Evolutionary conservation across 2,888 invertebrate species (phyloP), one percentile per base, ranked within the genome.

Genomic region (Cremastinae sp.): DNA sequence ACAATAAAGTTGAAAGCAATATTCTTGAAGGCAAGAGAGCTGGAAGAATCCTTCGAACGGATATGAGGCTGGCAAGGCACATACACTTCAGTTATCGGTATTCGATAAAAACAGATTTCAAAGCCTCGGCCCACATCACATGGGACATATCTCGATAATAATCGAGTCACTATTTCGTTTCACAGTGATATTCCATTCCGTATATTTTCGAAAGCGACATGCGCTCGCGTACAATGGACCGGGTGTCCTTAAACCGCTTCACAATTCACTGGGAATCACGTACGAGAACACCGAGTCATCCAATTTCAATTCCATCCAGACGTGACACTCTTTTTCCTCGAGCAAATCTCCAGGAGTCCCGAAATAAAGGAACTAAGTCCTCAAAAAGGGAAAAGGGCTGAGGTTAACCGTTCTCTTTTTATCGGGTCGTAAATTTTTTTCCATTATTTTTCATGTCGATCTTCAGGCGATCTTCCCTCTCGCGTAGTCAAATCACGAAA

Each of bases 11-110:
- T 43, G 8, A 47, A 35, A 61, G 45, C 35, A 35, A 61, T 43
- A 61, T 47, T 61, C 61, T 41, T 16, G 9, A 12, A 7, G 35
- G 8, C 18, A 1, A 18, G 18, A 10, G 28, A 5, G 5, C 49
- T 7, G 0, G 18, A 49, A 9, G 20, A 18, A 18, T 49, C 49
- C 18, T 5, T 18, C 0, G n/a, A 18, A 20, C 20, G 9, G 16
- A 20, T 18, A 14, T 12, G 45, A 9, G 61, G 8, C 22, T 14
- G 7, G 14, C n/a, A 1, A n/a, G 37, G 41, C 28, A 41, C 53
- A 65, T n/a, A n/a, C 20, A 65, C 41, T 16, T 53, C 51, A 65
- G 53, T 65, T 65, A 65, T 65, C 65, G 65, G 53, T 65, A 65
- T 65, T 39, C 65, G 65, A 65, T 65, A 65, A 65, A 65, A 53